These are phyloP conservation scores for Drosophila histrio DNA, from an alignment of 2,888 invertebrate genomes.

Conservation along the genomic window DNA sequence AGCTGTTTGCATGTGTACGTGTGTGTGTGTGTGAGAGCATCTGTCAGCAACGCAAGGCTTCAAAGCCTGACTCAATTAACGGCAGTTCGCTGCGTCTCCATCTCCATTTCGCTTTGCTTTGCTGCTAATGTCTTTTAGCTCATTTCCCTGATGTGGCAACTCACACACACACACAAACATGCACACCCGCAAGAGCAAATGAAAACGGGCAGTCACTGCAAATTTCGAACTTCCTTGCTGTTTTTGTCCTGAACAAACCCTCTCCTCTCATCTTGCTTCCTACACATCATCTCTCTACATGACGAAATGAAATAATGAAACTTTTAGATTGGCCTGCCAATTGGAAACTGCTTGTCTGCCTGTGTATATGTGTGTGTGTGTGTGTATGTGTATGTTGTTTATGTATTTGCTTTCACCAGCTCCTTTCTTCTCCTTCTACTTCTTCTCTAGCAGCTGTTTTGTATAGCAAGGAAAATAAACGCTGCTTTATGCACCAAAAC, in stretches of 20 bases:
- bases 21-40: conserved; percentile 20
- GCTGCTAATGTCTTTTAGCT: conserved; percentile 18
- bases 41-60: conserved; percentile 30
- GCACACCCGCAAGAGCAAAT: conserved; percentile 1
- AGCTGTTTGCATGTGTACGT: not conserved
- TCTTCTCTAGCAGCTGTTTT: not conserved
- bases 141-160: conserved; percentile 48
- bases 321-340: conserved; percentile 7
- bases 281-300: not conserved
- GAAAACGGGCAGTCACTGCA: conserved; percentile 7
- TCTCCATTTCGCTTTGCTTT: not conserved
- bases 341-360: not conserved
- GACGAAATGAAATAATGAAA: conserved; percentile 2
- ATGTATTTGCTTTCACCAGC: not conserved
- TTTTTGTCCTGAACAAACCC: conserved; percentile 13
- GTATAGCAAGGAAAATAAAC: not conserved
- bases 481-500: not conserved
- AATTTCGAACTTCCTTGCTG: conserved; percentile 13
- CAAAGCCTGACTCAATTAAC: conserved; percentile 42
- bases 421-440: not conserved
- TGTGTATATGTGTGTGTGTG: conserved; percentile 1
- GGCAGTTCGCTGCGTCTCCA: conserved; percentile 10
- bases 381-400: not conserved
- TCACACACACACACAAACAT: conserved; percentile 10
- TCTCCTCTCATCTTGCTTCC: not conserved